Base-by-base conservation (phyloP, 2,888 invertebrate genomes). In the Quadriops clusia region DNA sequence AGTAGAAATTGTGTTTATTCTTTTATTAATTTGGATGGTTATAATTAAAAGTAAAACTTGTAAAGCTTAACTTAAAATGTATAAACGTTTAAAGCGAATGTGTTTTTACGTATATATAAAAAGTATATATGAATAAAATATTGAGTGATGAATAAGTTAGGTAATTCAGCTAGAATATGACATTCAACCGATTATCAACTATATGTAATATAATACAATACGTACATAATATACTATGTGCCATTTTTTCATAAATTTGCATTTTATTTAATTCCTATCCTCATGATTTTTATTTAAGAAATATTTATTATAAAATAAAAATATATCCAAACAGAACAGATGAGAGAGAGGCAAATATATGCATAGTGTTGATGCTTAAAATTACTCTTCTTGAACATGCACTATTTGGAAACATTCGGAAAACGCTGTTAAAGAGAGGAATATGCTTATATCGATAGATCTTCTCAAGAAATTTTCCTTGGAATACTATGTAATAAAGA, bases 221-320 rank as follows among this genome's bases (percentile, higher is more conserved):
- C 60, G 61, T 61, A 61, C 61, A 61, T 61, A 61, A 61, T 61
- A 61, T 61, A 61, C 55, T 61, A 61, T 61, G 60, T 61, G 61
- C 61, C 61, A 61, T 61, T 61, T 61, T 61, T 60, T 27, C 29
- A 36, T 36, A 36, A n/a, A 13, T 13, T n/a, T 28, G 25, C 27
- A 32, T 36, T 17, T 32, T 30, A 32, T 36, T 36, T 25, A 17
- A 7, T 26, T 7, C n/a, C n/a, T n/a, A n/a, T n/a, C n/a, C n/a
- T n/a, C n/a, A n/a, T n/a, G n/a, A n/a, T n/a, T n/a, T n/a, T n/a
- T n/a, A n/a, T n/a, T n/a, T n/a, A n/a, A n/a, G n/a, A n/a, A n/a
- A n/a, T n/a, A n/a, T n/a, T n/a, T n/a, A n/a, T n/a, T n/a, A n/a
- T n/a, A n/a, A n/a, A n/a, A n/a, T n/a, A n/a, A n/a, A n/a, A n/a